phyloP scores from a whole-genome alignment of 2,113 vertebrate genomes.

The Hirundichthys speculiger region DNA sequence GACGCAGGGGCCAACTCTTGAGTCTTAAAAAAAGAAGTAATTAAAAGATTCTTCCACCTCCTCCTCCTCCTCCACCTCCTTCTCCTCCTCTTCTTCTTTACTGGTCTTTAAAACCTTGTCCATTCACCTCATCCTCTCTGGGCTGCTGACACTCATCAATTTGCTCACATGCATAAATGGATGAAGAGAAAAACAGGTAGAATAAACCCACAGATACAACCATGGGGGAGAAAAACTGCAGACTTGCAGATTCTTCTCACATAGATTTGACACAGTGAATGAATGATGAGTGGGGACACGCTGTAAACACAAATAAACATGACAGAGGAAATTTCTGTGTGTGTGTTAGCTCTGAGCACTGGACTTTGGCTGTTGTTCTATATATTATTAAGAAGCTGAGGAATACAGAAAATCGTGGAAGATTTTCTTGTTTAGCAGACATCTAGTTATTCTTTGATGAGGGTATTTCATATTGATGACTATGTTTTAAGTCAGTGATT shows the following conservation, averaged over 20 bases:
- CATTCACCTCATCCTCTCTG: slow-evolving; percentile 24
- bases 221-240: slow-evolving; percentile 70
- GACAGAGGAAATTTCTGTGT: slow-evolving; percentile 35
- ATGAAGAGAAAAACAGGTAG: slow-evolving; percentile 54
- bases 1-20: background rate
- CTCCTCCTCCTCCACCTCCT: too few species aligned
- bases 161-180: slow-evolving; percentile 59
- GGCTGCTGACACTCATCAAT: slow-evolving; percentile 12
- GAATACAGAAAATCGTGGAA: slow-evolving; percentile 54
- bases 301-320: slow-evolving; percentile 56
- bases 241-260: slow-evolving; percentile 76
- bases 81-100: background rate
- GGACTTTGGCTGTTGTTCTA: slow-evolving; percentile 42
- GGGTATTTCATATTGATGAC: slow-evolving; percentile 70
- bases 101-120: background rate
- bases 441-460: slow-evolving; percentile 67
- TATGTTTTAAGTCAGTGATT: slow-evolving; percentile 67
- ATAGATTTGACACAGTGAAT: slow-evolving; percentile 74
- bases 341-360: slow-evolving; percentile 31
- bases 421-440: slow-evolving; percentile 55
- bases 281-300: slow-evolving; percentile 69
- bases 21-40: background rate
- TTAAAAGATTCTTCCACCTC: background rate
- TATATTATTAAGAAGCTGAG: slow-evolving; percentile 66
- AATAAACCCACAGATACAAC: slow-evolving; percentile 52